These are phyloP conservation scores for Botrylloides violaceus DNA, from an alignment of 23 tunicate genomes.

Conservation along the genomic window DNA sequence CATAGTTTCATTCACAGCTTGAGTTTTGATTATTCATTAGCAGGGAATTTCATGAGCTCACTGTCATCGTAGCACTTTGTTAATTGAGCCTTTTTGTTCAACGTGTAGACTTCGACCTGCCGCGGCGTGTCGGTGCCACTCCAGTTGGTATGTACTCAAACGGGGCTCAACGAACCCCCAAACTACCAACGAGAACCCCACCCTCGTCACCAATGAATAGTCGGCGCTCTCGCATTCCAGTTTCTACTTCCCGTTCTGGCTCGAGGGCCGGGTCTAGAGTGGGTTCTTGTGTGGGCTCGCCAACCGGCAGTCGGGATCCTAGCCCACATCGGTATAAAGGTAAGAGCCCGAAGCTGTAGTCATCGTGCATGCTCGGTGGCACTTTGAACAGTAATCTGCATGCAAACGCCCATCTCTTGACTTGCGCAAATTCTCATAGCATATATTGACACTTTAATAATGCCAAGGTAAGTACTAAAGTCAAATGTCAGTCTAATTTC, in stretches of 20 bases:
- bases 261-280: conserved; percentile 77
- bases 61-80: too few relatives aligned
- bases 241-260: conserved; percentile 67
- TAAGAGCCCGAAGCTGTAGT: conserved; percentile 19
- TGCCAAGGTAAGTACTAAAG: too few relatives aligned
- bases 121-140: conserved; percentile 7
- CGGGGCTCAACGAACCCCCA: conserved; percentile 13
- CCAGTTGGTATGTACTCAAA: background rate
- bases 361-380: background rate
- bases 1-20: too few relatives aligned
- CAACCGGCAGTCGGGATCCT: conserved; percentile 67
- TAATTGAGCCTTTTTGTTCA: conserved; percentile 11
- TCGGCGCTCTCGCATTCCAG: conserved; percentile 71
- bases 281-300: conserved; percentile 63
- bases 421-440: background rate
- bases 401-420: background rate
- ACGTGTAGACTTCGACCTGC: conserved; percentile 10
- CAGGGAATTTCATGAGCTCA: too few relatives aligned
- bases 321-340: conserved; percentile 92
- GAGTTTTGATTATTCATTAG: too few relatives aligned
- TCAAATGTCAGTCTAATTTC: too few relatives aligned
- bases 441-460: too few relatives aligned
- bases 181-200: conserved; percentile 57
- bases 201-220: conserved; percentile 83
- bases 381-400: background rate